These are phyloP conservation scores for Aphelinus certus DNA, from an alignment of 1,140 invertebrate genomes.

Conservation along the genomic window DNA sequence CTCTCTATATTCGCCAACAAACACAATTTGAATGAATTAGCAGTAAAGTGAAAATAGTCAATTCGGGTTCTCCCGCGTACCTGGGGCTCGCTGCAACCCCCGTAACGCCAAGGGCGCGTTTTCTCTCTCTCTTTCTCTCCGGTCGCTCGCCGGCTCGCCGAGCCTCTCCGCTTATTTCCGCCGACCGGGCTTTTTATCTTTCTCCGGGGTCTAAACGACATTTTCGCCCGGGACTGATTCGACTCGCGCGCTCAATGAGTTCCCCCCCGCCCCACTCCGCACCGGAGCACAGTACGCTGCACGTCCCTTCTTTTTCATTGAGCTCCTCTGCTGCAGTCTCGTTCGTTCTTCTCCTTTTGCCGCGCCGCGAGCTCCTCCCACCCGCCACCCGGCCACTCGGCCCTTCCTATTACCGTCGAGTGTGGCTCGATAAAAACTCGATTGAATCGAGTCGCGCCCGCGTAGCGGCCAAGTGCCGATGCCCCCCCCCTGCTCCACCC, in stretches of 20 bases:
- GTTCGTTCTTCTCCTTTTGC: not conserved
- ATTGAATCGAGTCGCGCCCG: conserved; percentile 23
- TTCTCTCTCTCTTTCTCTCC: not conserved
- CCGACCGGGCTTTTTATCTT: conserved; percentile 9
- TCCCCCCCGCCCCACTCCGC: not conserved
- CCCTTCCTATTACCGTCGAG: conserved; percentile 27
- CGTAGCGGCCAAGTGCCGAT: not conserved
- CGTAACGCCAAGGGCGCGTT: not conserved
- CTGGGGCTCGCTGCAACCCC: conserved; percentile 40
- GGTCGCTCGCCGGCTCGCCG: too few species aligned
- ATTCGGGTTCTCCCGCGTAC: conserved; percentile 44
- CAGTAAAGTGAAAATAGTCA: conserved; percentile 59
- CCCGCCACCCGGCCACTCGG: not conserved
- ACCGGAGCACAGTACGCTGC: not conserved
- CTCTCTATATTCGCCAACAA: conserved; percentile 58
- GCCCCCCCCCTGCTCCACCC: not conserved
- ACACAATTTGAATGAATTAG: conserved; percentile 65
- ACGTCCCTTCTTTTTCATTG: conserved; percentile 12
- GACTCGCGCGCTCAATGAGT: conserved; percentile 20
- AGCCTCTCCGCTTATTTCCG: conserved; percentile 14
- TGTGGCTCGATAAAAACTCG: conserved; percentile 33
- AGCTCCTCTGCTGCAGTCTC: not conserved
- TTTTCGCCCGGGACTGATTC: conserved; percentile 37
- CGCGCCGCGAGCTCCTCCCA: not conserved
- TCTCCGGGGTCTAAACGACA: conserved; percentile 46